Base-by-base conservation (phyloP, 2,888 invertebrate species). In the Drosophila buzzatii region DNA sequence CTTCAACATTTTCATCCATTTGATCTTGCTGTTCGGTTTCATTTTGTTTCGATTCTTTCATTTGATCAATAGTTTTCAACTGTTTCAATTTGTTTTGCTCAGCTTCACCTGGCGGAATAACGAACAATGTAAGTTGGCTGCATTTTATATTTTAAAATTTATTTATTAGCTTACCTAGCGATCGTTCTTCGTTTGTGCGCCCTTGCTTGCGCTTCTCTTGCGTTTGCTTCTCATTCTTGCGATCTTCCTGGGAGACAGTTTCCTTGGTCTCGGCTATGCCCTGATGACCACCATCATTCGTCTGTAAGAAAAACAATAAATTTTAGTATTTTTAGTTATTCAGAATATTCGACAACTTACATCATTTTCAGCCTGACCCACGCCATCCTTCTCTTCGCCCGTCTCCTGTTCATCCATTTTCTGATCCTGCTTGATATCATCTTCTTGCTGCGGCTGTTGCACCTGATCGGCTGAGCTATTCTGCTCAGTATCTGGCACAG, bases 291-390 rank as follows among this genome's bases (percentile, higher is more conserved):
- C 94, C 94, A 49, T 95, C 95, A 23, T 91, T 91, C 5, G 83
- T 85, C 91, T 91, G 42, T 0, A 52, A 39, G 8, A 8, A n/a
- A 45, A 56, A 49, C 9, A 14, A 18, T 12, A 12, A 1, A 7
- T 27, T 39, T 31, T 39, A 39, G 23, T 2, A 7, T 10, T 37
- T 9, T 23, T 5, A 12, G 2, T 16, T 8, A 20, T 8, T 41
- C 3, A 0, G 31, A 42, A 2, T 42, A 9, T 33, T 56, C 0
- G 10, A 16, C 1, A 6, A 64, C 78, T 73, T 73, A 91, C 91
- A 60, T 96, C 96, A 71, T 96, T 94, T 83, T 97, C 96, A 0
- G 97, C 96, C 56, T 96, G 95, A 0, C 97, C 97, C 2, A 95
- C 95, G 5, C 95, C 95, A 81, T 95, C 95, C 76, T 95, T 94